Percentiles rank a stretch among this genome's conserved stretches.
phyloP scores from a whole-genome alignment of 2,888 invertebrate genomes.

The Gymnoscelis rufifasciata region DNA sequence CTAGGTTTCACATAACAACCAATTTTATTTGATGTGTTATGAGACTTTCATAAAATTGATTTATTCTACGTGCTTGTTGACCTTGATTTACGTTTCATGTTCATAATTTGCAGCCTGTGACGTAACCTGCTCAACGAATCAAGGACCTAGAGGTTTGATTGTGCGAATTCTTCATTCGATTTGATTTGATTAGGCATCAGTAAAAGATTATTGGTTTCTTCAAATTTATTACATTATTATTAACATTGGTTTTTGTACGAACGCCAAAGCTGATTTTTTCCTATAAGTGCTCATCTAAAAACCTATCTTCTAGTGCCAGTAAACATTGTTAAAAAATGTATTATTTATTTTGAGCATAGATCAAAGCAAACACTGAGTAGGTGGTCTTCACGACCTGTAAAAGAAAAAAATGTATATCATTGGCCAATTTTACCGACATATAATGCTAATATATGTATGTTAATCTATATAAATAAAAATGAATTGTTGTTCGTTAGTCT shows the following conservation, averaged over 20 bases:
- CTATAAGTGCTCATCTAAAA: too few relatives aligned
- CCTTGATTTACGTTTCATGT: constrained; percentile 21
- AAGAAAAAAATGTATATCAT: constrained; percentile 25
- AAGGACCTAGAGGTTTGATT: neutral
- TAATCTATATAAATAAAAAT: too few relatives aligned
- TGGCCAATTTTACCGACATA: neutral
- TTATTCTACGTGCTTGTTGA: constrained; percentile 31
- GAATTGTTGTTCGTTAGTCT: too few relatives aligned
- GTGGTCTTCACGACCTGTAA: constrained; percentile 60
- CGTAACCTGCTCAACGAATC: neutral
- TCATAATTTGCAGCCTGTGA: constrained; percentile 4
- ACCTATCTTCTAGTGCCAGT: too few relatives aligned
- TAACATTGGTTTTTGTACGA: too few relatives aligned
- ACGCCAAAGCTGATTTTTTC: too few relatives aligned
- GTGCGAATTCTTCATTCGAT: neutral
- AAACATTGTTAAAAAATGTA: neutral
- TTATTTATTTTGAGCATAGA: constrained; percentile 54
- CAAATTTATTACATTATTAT: neutral
- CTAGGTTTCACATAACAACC: constrained; percentile 30
- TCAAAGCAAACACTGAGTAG: constrained; percentile 63
- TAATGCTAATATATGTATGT: too few relatives aligned
- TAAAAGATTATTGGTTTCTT: neutral
- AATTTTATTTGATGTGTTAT: constrained; percentile 31
- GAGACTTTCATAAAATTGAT: constrained; percentile 35
- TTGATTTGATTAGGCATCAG: neutral